Evolutionary conservation across 2,113 vertebrate species (phyloP).

Genomic region (Grammomys surdaster): DNA sequence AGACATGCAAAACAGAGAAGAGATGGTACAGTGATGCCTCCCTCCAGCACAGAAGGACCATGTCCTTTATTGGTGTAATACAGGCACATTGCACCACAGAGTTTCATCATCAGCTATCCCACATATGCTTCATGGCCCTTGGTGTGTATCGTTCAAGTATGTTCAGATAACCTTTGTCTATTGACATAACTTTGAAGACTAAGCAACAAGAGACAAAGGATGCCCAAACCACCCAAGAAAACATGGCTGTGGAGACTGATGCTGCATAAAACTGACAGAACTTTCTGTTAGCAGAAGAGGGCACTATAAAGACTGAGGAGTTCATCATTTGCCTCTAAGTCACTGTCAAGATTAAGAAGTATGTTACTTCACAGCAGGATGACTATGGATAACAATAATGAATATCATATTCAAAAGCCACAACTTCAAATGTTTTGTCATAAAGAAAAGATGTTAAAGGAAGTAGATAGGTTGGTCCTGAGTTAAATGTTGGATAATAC

Average conservation of each 20-base stretch:
- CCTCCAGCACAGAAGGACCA: not conserved
- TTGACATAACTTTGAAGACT: slow-evolving; percentile 77
- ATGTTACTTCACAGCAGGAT: too few species aligned
- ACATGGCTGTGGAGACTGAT: not conserved
- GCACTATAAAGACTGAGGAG: not conserved
- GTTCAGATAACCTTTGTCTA: slow-evolving; percentile 67
- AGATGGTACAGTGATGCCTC: not conserved
- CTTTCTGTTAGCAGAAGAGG: not conserved
- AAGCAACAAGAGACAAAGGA: slow-evolving; percentile 74
- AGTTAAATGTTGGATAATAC: not conserved
- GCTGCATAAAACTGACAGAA: not conserved
- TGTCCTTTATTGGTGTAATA: not conserved
- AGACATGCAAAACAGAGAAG: not conserved
- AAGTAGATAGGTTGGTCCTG: not conserved
- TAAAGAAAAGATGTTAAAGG: not conserved
- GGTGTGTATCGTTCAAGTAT: slow-evolving; percentile 10
- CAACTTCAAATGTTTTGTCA: not conserved
- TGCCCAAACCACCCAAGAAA: slow-evolving; percentile 67
- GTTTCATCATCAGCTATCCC: not conserved
- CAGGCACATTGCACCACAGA: not conserved
- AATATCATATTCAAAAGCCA: not conserved
- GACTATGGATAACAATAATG: not conserved
- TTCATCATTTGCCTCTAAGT: not conserved
- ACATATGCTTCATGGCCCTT: not conserved
- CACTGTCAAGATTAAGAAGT: not conserved